Evolutionary conservation across 2,888 invertebrate species (phyloP).

Genomic region (Andrena trimmerana): DNA sequence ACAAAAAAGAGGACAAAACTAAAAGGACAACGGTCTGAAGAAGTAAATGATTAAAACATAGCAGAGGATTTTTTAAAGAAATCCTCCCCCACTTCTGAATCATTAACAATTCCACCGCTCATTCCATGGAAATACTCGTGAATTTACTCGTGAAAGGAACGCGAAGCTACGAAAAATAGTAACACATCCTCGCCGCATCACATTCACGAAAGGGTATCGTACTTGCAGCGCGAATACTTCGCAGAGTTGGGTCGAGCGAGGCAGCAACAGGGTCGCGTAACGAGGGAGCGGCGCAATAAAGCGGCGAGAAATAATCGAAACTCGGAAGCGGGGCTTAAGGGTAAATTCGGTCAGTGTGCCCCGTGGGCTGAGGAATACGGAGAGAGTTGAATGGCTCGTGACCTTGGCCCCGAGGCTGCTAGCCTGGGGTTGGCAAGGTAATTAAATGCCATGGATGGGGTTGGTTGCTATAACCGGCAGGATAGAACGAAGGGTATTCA

Average conservation of each 20-base stretch:
- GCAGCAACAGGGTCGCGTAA: constrained; percentile 41
- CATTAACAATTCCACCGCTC: no score
- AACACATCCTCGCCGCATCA: background rate
- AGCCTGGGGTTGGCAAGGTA: constrained; percentile 83
- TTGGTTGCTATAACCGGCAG: constrained; percentile 81
- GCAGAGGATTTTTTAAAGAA: no score
- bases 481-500: constrained; percentile 80
- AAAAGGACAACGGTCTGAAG: no score
- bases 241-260: background rate
- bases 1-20: no score
- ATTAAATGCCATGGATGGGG: constrained; percentile 84
- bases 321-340: constrained; percentile 70
- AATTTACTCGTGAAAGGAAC: background rate
- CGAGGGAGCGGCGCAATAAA: constrained; percentile 50
- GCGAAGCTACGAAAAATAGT: background rate
- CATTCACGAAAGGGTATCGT: background rate
- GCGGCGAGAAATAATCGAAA: constrained; percentile 67
- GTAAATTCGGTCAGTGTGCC: constrained; percentile 84
- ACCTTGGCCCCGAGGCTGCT: constrained; percentile 83
- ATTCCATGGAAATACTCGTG: no score
- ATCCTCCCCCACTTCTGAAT: no score
- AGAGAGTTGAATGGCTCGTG: constrained; percentile 84
- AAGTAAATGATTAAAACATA: no score
- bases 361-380: constrained; percentile 77
- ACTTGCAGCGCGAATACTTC: background rate